Evolutionary conservation across 2,797 vertebrate genomes (phyloP).

Genomic region (Spheniscus humboldti): DNA sequence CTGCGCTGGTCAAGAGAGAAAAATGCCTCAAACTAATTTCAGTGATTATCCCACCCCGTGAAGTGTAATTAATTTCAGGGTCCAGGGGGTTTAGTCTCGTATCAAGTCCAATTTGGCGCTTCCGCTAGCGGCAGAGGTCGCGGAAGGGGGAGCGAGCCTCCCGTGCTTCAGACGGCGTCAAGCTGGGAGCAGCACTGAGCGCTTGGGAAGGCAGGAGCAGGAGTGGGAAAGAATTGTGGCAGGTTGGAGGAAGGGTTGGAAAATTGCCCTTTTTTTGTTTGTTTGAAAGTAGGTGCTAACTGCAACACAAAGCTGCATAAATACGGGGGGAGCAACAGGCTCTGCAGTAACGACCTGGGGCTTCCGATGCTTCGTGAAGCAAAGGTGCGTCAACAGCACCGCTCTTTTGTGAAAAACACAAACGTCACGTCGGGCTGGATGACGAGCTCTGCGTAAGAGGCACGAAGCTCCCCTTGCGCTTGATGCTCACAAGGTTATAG

Average conservation of each 20-base stretch:
- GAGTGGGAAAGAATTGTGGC: background rate
- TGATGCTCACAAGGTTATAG: background rate
- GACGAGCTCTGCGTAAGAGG: background rate
- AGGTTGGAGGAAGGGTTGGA: background rate
- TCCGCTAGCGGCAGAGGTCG: accelerated
- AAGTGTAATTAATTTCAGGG: background rate
- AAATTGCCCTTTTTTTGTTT: background rate
- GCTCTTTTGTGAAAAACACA: background rate
- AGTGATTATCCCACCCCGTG: background rate
- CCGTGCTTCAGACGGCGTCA: accelerated
- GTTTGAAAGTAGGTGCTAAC: background rate
- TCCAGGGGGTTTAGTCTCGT: background rate
- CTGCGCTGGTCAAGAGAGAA: background rate
- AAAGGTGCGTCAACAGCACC: background rate
- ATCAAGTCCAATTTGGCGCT: background rate
- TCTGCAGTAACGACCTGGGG: background rate
- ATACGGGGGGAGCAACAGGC: background rate
- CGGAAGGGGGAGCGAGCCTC: accelerated
- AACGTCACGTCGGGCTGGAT: accelerated
- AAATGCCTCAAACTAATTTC: background rate
- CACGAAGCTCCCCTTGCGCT: accelerated
- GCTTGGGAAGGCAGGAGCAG: background rate
- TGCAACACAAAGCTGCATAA: background rate
- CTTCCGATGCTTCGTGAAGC: background rate
- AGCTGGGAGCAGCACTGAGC: background rate